Evolutionary conservation across 64 coral and sea anemone species (phyloP), one percentile per base, ranked within the genome.

Genomic region (Trachythela sp.): DNA sequence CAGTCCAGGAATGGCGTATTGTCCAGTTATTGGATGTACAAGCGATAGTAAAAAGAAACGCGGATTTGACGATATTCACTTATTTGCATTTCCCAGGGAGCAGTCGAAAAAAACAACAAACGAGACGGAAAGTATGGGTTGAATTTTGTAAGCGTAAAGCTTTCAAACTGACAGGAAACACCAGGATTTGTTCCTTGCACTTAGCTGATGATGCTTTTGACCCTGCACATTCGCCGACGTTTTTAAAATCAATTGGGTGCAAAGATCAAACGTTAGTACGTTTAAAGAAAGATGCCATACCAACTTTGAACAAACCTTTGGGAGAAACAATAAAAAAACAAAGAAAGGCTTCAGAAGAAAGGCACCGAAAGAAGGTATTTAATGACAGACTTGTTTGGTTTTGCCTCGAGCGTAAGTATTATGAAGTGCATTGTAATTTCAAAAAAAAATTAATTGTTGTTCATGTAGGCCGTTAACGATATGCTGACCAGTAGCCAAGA

Each of bases 341-440:
- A 80, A 80, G 75, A 80, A 80, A 80, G 75, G 33, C 75, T 80
- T 36, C 75, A 80, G 33, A 80, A 80, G 75, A 80, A 80, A 80
- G 75, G 17, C 75, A 80, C 9, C 75, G 33, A 80, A 80, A 39
- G 26, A 36, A 80, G 75, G 75, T 80, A 80, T 37, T 34, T 37
- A 80, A 8, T 80, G 75, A 22, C 75, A 80, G 33, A 3, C 20
- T 64, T 64, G 26, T 64, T n/a, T 45, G n/a, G n/a, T 59, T 64
- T 64, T 64, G 56, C 5, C 56, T 18, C 17, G 24, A 64, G 15
- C 56, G 26, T 37, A 80, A 37, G 37, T 36, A 18, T 36, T 36
- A 37, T 80, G 15, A 37, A 37, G 9, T 80, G 20, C 9, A 35
- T 18, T 80, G 75, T 15, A 80, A 35, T 8, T 9, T 18, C 31